Conservation (phyloP, 2,888 invertebrate genomes). For the Amorpha juglandis region DNA sequence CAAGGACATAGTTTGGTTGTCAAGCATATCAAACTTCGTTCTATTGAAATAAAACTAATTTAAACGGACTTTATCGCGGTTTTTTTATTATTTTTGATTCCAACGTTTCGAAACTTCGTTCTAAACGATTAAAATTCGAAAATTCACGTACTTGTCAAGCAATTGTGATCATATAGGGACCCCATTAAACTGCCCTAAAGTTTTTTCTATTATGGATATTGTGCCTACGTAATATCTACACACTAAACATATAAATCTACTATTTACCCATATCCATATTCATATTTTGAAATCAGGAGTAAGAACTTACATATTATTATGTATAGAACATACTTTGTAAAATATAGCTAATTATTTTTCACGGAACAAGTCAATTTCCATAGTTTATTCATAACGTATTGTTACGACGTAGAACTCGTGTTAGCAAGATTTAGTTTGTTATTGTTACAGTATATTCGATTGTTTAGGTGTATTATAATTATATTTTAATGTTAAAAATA, state of each 20-base stretch:
- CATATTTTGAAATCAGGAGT: constrained; percentile 3
- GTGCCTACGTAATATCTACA: constrained; percentile 15
- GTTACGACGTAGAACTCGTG: constrained; percentile 39
- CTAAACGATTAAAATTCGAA: too few species aligned
- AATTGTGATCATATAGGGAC: too few species aligned
- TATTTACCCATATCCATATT: constrained; percentile 17
- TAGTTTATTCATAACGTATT: constrained; percentile 39
- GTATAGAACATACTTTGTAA: neutral
- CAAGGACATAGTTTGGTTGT: too few species aligned
- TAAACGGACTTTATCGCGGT: too few species aligned
- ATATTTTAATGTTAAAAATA: constrained; percentile 57
- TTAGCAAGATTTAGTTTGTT: constrained; percentile 49
- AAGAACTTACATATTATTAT: neutral
- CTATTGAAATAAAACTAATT: too few species aligned
- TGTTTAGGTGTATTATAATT: constrained; percentile 58
- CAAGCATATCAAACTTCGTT: too few species aligned
- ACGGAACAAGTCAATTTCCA: constrained; percentile 65
- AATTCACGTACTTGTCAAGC: too few species aligned
- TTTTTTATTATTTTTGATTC: too few species aligned
- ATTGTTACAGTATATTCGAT: constrained; percentile 56
- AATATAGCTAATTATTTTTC: constrained; percentile 20
- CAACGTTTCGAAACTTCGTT: too few species aligned
- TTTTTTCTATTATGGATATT: constrained; percentile 15
- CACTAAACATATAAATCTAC: constrained; percentile 6
- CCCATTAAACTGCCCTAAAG: neutral